phyloP scores from a whole-genome alignment of 2,888 invertebrate genomes.

The Cataglyphis cursor region DNA sequence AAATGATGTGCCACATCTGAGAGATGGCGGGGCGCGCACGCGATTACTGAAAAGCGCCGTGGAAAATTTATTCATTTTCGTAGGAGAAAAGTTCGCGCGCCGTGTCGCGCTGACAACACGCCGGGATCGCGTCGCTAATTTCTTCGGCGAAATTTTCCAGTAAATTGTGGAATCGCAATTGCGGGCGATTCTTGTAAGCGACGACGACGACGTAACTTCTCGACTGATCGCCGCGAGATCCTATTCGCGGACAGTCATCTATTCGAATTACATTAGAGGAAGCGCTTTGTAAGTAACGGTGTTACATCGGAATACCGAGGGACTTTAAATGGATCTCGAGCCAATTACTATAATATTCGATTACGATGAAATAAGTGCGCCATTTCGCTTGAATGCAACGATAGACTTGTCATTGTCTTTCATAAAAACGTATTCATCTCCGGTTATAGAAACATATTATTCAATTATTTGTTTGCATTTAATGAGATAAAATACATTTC shows the following conservation, averaged over 20 bases:
- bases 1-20: slow-evolving; percentile 45
- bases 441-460: not conserved
- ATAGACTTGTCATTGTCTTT: not conserved
- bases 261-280: slow-evolving; percentile 27
- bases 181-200: slow-evolving; percentile 31
- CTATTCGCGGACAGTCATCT: slow-evolving; percentile 41
- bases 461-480: not conserved
- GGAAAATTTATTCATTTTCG: slow-evolving; percentile 57
- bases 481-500: not conserved
- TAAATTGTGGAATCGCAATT: slow-evolving; percentile 46
- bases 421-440: not conserved
- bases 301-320: slow-evolving; percentile 28
- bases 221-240: slow-evolving; percentile 41
- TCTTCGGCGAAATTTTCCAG: slow-evolving; percentile 50
- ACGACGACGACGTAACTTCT: slow-evolving; percentile 37
- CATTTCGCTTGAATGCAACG: not conserved
- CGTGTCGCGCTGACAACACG: slow-evolving; percentile 10
- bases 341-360: slow-evolving; percentile 42
- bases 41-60: slow-evolving; percentile 24
- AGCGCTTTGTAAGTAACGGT: slow-evolving; percentile 34
- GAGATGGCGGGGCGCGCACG: slow-evolving; percentile 1
- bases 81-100: slow-evolving; percentile 41
- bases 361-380: not conserved
- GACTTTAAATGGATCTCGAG: slow-evolving; percentile 6
- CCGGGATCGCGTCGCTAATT: slow-evolving; percentile 44